phyloP scores from a whole-genome alignment of 2,113 vertebrate genomes.

The Microcebus murinus region DNA sequence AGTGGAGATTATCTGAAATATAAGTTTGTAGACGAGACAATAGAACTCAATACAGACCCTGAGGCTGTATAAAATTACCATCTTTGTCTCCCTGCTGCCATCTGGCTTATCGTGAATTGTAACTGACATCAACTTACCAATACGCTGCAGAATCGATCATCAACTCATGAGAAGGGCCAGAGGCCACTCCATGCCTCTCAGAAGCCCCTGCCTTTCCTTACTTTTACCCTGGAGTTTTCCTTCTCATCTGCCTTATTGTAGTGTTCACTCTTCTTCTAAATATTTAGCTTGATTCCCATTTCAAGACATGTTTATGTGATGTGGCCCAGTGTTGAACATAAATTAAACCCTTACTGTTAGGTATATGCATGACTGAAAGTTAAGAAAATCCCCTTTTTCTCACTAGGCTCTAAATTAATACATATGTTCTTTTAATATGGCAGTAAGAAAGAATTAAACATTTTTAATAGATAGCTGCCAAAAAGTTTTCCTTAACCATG shows the following conservation, averaged over 20 bases:
- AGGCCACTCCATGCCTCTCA: background rate
- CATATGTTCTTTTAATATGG: background rate
- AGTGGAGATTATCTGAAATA: background rate
- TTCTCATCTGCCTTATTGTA: background rate
- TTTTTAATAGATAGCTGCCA: background rate
- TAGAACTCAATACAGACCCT: background rate
- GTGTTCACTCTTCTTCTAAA: background rate
- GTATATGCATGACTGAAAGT: background rate
- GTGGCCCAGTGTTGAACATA: background rate
- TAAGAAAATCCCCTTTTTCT: background rate
- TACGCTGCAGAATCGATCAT: background rate
- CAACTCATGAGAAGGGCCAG: background rate
- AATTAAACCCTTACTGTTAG: background rate
- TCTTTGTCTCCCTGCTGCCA: background rate
- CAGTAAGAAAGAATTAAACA: background rate
- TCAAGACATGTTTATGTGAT: background rate
- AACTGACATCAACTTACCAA: background rate
- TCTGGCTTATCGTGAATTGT: background rate
- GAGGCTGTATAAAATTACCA: background rate
- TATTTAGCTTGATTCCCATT: background rate
- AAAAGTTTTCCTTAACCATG: background rate
- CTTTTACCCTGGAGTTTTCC: background rate
- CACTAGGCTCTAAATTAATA: background rate
- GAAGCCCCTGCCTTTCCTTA: background rate
- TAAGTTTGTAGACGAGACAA: background rate